Percentiles rank a stretch among this genome's conserved stretches.
These are phyloP conservation scores for Sminthurinus signatus DNA, from an alignment of 1,140 invertebrate species.

Conservation along the genomic window DNA sequence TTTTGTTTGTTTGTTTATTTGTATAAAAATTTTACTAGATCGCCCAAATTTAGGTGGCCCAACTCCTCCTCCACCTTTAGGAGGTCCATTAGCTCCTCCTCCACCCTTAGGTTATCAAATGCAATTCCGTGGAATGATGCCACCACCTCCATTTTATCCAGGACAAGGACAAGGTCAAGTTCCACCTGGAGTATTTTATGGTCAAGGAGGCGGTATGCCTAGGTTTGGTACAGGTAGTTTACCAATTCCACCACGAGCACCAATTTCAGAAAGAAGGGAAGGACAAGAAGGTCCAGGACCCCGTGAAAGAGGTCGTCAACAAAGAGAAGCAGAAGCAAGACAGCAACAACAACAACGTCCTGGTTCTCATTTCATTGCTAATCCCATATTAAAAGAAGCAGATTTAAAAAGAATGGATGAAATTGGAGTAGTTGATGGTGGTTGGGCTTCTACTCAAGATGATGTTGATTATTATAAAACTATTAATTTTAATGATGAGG, in stretches of 20 bases:
- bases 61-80: conserved; percentile 36
- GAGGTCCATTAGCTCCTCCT: conserved; percentile 32
- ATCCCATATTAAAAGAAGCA: conserved; percentile 83
- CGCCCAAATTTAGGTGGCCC: conserved; percentile 37
- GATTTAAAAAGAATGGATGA: conserved; percentile 87
- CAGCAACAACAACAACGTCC: background rate
- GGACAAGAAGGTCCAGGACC: conserved; percentile 8
- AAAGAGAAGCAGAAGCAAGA: background rate
- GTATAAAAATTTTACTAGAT: conserved; percentile 17
- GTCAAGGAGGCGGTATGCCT: conserved; percentile 19
- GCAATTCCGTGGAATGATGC: conserved; percentile 27
- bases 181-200: conserved; percentile 28
- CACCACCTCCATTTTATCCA: conserved; percentile 27
- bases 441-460: conserved; percentile 78
- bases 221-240: conserved; percentile 38
- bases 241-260: conserved; percentile 35
- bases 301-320: conserved; percentile 6
- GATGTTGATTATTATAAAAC: conserved; percentile 95
- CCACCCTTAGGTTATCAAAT: conserved; percentile 30
- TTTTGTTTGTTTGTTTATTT: too few relatives aligned
- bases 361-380: conserved; percentile 21
- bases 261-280: too few relatives aligned
- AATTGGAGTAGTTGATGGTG: conserved; percentile 70
- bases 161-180: conserved; percentile 13
- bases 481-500: conserved; percentile 88